Evolutionary conservation across 2,888 invertebrate species (phyloP).

Genomic region (Oeneis ivallda): DNA sequence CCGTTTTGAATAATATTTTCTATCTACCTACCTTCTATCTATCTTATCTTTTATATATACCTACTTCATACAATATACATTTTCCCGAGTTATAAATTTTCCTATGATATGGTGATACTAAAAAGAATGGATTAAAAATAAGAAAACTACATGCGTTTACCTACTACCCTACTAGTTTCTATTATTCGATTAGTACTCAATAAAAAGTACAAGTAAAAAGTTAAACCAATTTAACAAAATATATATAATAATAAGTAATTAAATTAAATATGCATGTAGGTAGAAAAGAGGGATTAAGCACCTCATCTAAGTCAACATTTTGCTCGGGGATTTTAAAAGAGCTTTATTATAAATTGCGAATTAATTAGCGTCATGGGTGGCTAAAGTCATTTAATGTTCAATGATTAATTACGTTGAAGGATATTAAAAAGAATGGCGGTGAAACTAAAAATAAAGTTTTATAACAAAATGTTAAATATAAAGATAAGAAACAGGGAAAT

Average conservation of each 20-base stretch:
- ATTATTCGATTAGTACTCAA: too few species aligned
- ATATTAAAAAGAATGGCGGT: slow-evolving; percentile 19
- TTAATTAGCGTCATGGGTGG: slow-evolving; percentile 50
- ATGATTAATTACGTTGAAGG: slow-evolving; percentile 30
- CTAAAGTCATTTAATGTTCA: slow-evolving; percentile 29
- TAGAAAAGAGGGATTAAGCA: slow-evolving; percentile 16
- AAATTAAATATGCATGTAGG: slow-evolving; percentile 1
- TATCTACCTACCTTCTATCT: too few species aligned
- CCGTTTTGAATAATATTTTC: too few species aligned
- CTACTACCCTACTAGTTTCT: too few species aligned
- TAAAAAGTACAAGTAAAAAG: too few species aligned
- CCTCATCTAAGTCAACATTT: slow-evolving; percentile 40
- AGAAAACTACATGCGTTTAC: too few species aligned
- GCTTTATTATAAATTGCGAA: slow-evolving; percentile 71
- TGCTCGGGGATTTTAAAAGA: slow-evolving; percentile 59
- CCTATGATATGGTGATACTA: too few species aligned
- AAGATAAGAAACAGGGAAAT: slow-evolving; percentile 6
- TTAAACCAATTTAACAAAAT: neutral
- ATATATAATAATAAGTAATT: neutral
- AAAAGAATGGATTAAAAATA: too few species aligned
- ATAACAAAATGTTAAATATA: slow-evolving; percentile 3
- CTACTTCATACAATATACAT: too few species aligned
- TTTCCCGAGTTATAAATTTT: too few species aligned
- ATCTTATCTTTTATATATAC: too few species aligned
- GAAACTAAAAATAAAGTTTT: slow-evolving; percentile 3